These are phyloP conservation scores for Dendrolimus pini DNA, from an alignment of 2,888 invertebrate genomes.

Conservation along the genomic window DNA sequence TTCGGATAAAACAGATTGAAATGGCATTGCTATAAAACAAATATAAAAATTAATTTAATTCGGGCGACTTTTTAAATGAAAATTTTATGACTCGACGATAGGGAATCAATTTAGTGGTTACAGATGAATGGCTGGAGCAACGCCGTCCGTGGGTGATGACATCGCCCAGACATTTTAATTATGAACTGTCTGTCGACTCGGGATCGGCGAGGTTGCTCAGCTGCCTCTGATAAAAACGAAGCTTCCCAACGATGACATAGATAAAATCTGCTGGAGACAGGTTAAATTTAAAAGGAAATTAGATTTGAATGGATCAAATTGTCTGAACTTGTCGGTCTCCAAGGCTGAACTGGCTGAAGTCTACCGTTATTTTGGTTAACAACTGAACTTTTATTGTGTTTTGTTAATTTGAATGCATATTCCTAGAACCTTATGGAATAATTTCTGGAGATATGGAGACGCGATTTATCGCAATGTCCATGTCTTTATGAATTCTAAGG, in stretches of 20 bases:
- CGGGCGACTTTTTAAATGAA: constrained; percentile 33
- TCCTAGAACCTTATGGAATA: too few relatives aligned
- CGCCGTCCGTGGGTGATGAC: constrained; percentile 48
- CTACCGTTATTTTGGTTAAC: constrained; percentile 25
- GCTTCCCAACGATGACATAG: constrained; percentile 43
- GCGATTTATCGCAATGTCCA: too few relatives aligned
- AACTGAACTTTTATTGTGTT: too few relatives aligned
- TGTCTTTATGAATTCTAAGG: too few relatives aligned
- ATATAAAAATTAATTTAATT: constrained; percentile 19
- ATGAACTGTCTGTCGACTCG: constrained; percentile 66
- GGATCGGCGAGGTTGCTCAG: constrained; percentile 40
- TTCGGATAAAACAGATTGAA: constrained; percentile 11
- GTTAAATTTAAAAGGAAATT: constrained; percentile 64
- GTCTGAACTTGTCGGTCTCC: constrained; percentile 33
- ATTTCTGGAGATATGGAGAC: too few relatives aligned
- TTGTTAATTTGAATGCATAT: too few relatives aligned
- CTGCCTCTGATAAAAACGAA: constrained; percentile 56
- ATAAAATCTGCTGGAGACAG: constrained; percentile 65
- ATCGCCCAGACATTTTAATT: constrained; percentile 70
- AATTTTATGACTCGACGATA: constrained; percentile 44
- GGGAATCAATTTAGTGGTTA: constrained; percentile 67
- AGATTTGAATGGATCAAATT: constrained; percentile 59
- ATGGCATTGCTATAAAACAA: constrained; percentile 13
- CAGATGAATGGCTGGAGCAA: constrained; percentile 36
- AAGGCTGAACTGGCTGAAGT: constrained; percentile 6